A percentile compares a stretch with the other conserved stretches of the same genome.
These are phyloP conservation scores for Trinorchestia longiramus DNA, from an alignment of 1,140 invertebrate species.

Conservation along the genomic window DNA sequence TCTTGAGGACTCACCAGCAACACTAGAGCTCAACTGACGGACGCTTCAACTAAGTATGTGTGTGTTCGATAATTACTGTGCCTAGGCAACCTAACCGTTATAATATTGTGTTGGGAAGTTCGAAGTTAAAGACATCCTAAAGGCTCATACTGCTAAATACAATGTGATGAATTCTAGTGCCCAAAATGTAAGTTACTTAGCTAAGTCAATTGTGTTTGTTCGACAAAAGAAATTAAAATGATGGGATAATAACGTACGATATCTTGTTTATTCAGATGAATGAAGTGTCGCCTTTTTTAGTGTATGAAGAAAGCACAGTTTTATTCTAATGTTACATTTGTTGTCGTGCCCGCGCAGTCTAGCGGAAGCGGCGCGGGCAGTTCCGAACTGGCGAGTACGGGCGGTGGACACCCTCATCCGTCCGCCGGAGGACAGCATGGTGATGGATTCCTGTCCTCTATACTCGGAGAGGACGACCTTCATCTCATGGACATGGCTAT, in stretches of 20 bases:
- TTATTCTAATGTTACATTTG: neutral
- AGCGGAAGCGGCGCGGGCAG: neutral
- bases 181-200: neutral
- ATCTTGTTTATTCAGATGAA: neutral
- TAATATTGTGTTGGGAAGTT: neutral
- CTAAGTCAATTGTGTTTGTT: neutral
- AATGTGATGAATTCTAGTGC: neutral
- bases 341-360: neutral
- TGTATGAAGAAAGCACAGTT: too few relatives aligned
- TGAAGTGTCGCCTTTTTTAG: neutral
- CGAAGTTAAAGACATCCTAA: neutral
- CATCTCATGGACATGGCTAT: constrained; percentile 91
- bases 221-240: neutral
- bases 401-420: constrained; percentile 9
- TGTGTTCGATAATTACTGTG: neutral
- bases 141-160: neutral
- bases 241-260: neutral
- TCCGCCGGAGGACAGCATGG: constrained; percentile 56
- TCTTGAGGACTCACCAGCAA: neutral
- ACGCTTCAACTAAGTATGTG: neutral
- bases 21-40: neutral
- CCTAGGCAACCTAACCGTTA: neutral
- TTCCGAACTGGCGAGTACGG: neutral
- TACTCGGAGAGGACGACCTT: constrained; percentile 87
- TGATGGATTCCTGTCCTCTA: constrained; percentile 86